Conservation (phyloP, 2,113 vertebrate species). For the Isichthys henryi region DNA sequence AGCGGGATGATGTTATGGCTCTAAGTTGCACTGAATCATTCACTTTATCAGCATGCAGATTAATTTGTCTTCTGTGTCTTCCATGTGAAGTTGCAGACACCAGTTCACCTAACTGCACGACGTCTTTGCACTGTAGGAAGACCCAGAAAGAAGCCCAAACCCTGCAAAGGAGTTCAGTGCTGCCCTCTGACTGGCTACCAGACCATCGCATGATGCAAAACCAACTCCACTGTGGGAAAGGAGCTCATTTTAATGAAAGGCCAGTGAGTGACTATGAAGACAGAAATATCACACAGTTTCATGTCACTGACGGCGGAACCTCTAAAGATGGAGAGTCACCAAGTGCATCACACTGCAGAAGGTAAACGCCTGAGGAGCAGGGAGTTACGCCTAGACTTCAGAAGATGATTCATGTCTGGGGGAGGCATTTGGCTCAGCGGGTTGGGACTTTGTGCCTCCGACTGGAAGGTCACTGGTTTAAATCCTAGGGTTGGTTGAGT, state of each 20-base stretch:
- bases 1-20: background rate
- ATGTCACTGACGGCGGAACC: background rate
- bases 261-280: background rate
- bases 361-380: background rate
- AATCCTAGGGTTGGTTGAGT: background rate
- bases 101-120: background rate
- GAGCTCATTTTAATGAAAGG: background rate
- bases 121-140: background rate
- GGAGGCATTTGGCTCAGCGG: background rate
- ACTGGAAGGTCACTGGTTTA: background rate
- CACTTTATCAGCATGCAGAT: background rate
- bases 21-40: background rate
- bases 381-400: background rate
- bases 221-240: background rate
- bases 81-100: background rate
- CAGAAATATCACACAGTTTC: background rate
- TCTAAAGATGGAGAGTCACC: background rate
- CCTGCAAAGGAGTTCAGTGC: background rate
- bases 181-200: background rate
- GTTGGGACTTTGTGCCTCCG: background rate
- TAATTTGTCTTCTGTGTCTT: background rate
- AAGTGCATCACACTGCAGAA: background rate
- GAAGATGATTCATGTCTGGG: background rate
- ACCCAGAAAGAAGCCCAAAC: background rate
- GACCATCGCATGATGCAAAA: background rate